Evolutionary conservation across 2,113 vertebrate genomes (phyloP), one percentile per base, ranked within the genome.

Genomic region (Struthio camelus): DNA sequence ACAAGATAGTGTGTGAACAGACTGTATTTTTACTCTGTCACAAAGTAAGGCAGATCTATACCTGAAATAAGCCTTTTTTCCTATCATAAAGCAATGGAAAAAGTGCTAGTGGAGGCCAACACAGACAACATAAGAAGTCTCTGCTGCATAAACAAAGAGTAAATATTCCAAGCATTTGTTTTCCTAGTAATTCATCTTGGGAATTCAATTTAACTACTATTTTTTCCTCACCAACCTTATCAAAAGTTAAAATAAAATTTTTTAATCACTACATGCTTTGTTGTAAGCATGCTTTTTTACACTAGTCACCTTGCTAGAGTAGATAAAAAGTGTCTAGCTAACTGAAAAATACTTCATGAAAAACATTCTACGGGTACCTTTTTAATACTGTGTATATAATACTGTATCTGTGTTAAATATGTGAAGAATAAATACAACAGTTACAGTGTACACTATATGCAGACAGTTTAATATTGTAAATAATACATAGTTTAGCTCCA

Each of bases 141-240:
- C 27, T 25, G 32, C 2, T 69, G 56, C 62, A 82, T 19, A 65
- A 93, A 81, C 42, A 44, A 38, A 73, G 80, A 83, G 9, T n/a
- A 82, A 34, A 70, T 58, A 36, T 12, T 44, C 7, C 28, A 94
- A 91, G 48, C 28, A 87, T 9, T 36, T 70, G 18, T 70, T 85
- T 71, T 85, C 54, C 59, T 71, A 27, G 58, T 76, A 78, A 58
- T 24, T 46, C 10, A 30, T 62, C 0, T 0, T 13, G 8, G 14
- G 23, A 94, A 70, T 9, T 34, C 2, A 77, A 73, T 36, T 42
- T 14, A 5, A 3, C 48, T 73, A 53, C 5, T 6, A 44, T 6
- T 27, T 80, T 87, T 87, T 87, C 59, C 59, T 80, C 61, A 80
- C 5, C 18, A 85, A 86, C 70, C 5, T 1, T 27, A 87, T 66